phyloP scores from a whole-genome alignment of 37 sponge, comb jelly and placozoan species.

The Oopsacas minuta region DNA sequence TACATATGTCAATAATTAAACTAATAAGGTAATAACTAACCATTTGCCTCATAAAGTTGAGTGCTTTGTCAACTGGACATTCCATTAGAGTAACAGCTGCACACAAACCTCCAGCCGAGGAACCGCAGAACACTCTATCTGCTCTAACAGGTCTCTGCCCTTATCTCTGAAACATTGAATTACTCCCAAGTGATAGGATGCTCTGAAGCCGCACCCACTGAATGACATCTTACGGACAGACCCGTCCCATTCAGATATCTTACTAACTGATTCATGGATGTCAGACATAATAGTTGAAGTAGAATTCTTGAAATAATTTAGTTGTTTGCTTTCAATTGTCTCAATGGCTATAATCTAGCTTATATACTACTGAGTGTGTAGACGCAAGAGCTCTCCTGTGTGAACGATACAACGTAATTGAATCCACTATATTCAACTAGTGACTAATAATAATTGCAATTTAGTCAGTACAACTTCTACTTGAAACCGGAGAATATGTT shows the following conservation, averaged over 20 bases:
- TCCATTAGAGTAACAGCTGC: neutral
- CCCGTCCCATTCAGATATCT: neutral
- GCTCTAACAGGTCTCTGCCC: neutral
- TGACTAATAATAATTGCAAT: too few relatives aligned
- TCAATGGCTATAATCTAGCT: too few relatives aligned
- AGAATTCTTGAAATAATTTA: too few relatives aligned
- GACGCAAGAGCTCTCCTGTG: too few relatives aligned
- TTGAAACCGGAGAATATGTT: too few relatives aligned
- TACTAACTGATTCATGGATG: too few relatives aligned
- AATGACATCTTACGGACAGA: neutral
- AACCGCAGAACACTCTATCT: neutral
- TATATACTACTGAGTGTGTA: too few relatives aligned
- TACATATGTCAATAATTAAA: neutral
- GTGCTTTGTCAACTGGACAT: neutral
- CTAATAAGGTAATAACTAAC: neutral
- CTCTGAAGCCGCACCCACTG: neutral
- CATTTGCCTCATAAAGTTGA: constrained; percentile 13
- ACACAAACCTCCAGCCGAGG: neutral
- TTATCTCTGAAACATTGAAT: neutral
- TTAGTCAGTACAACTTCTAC: too few relatives aligned
- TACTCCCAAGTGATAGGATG: neutral
- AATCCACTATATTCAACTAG: too few relatives aligned
- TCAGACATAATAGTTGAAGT: too few relatives aligned
- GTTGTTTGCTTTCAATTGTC: too few relatives aligned
- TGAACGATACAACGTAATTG: too few relatives aligned